Evolutionary conservation across 2,113 vertebrate species (phyloP).

Genomic region (Myrmecophaga tridactyla): DNA sequence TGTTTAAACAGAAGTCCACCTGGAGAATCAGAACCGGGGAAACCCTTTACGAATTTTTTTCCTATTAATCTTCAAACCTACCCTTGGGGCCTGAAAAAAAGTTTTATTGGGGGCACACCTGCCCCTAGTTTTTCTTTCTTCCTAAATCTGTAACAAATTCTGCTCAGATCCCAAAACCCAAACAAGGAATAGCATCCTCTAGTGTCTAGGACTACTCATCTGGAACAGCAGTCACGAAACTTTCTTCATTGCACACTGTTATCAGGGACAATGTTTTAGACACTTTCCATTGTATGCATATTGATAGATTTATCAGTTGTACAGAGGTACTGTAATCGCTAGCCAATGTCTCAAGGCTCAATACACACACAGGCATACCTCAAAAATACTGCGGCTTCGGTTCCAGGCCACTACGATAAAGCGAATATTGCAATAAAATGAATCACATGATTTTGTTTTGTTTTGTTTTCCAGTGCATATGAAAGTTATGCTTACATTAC

Average conservation of each 20-base stretch:
- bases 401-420: no score
- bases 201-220: neutral
- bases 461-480: no score
- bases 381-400: no score
- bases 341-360: neutral
- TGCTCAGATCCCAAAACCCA: neutral
- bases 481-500: no score
- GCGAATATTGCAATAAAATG: no score
- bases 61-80: neutral
- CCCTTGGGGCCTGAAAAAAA: neutral
- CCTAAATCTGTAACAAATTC: constrained; percentile 8
- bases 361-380: no score
- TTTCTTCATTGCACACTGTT: neutral
- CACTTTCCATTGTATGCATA: neutral
- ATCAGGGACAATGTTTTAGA: neutral
- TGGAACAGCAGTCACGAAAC: no score
- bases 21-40: neutral
- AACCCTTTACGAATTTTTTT: neutral
- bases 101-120: neutral
- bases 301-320: neutral
- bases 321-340: no score
- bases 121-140: neutral
- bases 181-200: neutral
- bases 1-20: neutral
- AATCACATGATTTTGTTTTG: no score